Base-by-base conservation (phyloP, 1,140 invertebrate species). In the Drosophila murphyi region DNA sequence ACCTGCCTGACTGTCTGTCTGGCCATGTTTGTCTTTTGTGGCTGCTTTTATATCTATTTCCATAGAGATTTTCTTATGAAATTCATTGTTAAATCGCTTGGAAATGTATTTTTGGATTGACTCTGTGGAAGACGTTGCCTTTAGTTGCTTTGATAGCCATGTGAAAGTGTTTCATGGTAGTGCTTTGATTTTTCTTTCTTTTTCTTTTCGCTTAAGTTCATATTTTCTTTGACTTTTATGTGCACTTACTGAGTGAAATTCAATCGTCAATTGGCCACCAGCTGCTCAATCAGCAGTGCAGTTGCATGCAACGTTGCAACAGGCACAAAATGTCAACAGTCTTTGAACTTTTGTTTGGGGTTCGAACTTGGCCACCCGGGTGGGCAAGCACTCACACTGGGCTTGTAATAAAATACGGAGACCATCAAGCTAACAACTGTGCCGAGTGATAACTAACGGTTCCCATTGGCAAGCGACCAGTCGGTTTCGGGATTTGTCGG, bases 41-140 rank as follows among this genome's bases (percentile, higher is more conserved):
- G 51, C 32, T 41, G 57, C 69, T 63, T 79, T 79, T 72, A 70
- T 79, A 67, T 78, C 65, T 76, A 73, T 80, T 88, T 83, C 80
- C 63, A 75, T 72, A 72, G 73, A 73, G 80, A 83, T 87, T 89
- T 80, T 72, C 80, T 74, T 80, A 72, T 80, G 65, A 87, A 88
- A 88, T 80, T 89, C 83, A 77, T 80, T 80, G 83, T 88, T 83
- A 88, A 88, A 87, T 87, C 83, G 83, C 78, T 89, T 72, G 83
- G 67, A 88, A 88, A 64, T 69, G 64, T 76, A 37, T 60, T 72
- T 64, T 67, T 34, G 54, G 35, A 57, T 59, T 32, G 52, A 52
- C 47, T 41, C 39, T 43, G 39, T n/a, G 4, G 54, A 50, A 68
- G 55, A 51, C 12, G 28, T 31, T 45, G 51, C 64, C 51, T 52